Evolutionary conservation across 2,113 vertebrate genomes (phyloP).

Genomic region (Siniperca knerii): DNA sequence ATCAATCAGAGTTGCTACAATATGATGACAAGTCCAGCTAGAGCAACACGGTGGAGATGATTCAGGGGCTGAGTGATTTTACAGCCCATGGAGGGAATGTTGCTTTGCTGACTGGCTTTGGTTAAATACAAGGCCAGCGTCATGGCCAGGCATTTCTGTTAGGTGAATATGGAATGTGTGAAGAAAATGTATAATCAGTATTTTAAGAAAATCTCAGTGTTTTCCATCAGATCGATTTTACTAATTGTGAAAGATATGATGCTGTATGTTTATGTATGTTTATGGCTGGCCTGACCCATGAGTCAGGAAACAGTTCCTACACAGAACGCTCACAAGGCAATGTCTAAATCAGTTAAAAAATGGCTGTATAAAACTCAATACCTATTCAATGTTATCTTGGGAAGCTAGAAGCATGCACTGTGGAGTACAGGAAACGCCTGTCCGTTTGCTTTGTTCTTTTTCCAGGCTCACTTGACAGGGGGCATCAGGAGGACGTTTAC

Average conservation of each 20-base stretch:
- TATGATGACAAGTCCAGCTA: slow-evolving; percentile 75
- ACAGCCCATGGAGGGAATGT: slow-evolving; percentile 46
- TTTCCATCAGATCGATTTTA: not conserved
- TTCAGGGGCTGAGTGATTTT: slow-evolving; percentile 67
- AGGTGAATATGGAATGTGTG: not conserved
- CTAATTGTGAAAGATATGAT: not conserved
- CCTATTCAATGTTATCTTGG: not conserved
- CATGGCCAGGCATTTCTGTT: not conserved
- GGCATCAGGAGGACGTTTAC: slow-evolving; percentile 21
- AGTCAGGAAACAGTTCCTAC: not conserved
- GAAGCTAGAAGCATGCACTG: not conserved
- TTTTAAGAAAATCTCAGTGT: not conserved
- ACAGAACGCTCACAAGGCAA: not conserved
- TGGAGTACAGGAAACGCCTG: not conserved
- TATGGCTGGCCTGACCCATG: not conserved
- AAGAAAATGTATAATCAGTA: not conserved
- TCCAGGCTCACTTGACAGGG: slow-evolving; percentile 20
- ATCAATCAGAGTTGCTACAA: slow-evolving; percentile 73
- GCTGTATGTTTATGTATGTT: not conserved
- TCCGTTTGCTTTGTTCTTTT: slow-evolving; percentile 2
- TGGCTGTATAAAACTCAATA: not conserved
- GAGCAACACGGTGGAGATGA: slow-evolving; percentile 66
- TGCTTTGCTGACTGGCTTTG: slow-evolving; percentile 29
- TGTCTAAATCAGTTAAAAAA: not conserved
- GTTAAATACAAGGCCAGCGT: slow-evolving; percentile 33